Evolutionary conservation across 2,797 vertebrate genomes (phyloP), one percentile per base, ranked within the genome.

Genomic region (Pogonophryne albipinna): DNA sequence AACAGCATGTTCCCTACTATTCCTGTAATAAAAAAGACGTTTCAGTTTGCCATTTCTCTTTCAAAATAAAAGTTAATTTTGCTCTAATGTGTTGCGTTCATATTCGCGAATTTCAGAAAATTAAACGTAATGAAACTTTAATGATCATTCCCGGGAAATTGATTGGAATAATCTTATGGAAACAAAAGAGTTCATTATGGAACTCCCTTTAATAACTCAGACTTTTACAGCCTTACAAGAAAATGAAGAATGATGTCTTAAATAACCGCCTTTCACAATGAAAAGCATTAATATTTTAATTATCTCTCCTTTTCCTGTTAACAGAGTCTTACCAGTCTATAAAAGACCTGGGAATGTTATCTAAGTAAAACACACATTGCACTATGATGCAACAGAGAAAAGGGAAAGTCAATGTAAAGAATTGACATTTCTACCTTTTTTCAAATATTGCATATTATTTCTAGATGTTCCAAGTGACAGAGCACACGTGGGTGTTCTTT

Each of bases 401-500:
- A 73, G 55, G 66, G 17, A 15, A 19, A 0, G 9, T n/a, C 49
- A n/a, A 49, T 44, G 20, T 78, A 38, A 38, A 38, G 14, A 76
- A 62, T 1, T 76, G 68, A 71, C 76, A 47, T 69, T 71, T 11
- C 65, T 51, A 82, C 66, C 59, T 74, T 27, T 46, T 41, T 74
- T 74, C 8, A 51, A 63, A 82, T 72, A 38, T 76, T 71, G 23
- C 44, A 71, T 81, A 10, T 76, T 27, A 70, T 53, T 75, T 34
- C 10, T 50, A 63, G 67, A 71, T 65, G 74, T 80, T 71, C 79
- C 44, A 41, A 41, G 46, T 68, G 64, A 70, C 45, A 45, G 66
- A 10, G 64, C 44, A 38, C 10, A 10, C 65, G 86, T 74, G 84
- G 83, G 78, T 14, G 81, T 81, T 73, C 34, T 72, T 82, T 84